Evolutionary conservation across 1,140 invertebrate genomes (phyloP), one percentile per base, ranked within the genome.

Genomic region (Drosophila prosaltans): DNA sequence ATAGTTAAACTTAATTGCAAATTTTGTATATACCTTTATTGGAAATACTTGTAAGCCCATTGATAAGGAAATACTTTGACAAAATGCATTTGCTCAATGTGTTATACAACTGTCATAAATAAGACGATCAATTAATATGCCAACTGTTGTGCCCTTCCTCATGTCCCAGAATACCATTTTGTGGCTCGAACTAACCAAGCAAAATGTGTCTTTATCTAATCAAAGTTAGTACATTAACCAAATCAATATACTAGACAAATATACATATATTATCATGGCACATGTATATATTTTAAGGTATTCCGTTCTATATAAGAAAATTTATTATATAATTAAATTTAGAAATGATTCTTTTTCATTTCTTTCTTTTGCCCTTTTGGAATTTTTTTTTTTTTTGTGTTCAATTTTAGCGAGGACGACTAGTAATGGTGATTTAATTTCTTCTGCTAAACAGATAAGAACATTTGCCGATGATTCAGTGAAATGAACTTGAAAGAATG

Each of bases 251-350:
- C 45, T 40, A 40, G 2, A 51, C 4, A 51, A 16, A 24, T 24
- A 51, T 4, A 26, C 4, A 51, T n/a, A 51, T 26, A 26, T 26
- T 21, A 2, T 21, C 16, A 8, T 48, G 45, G 32, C 32, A 36
- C 16, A 16, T 16, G 0, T 16, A 16, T 16, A 16, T 36, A 36
- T 36, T 36, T 36, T 36, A 36, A 36, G 32, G 9, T 45, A 21
- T 32, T 30, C 8, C 40, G 11, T 48, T 48, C 28, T 0, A 30
- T 30, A 2, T 30, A 30, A 30, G 2, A 4, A 4, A 67, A 71
- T 77, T 77, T 77, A 77, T 65, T 58, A 62, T 55, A 54, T 64
- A 36, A 62, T 74, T 66, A 69, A 70, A 69, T 69, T 72, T 71
- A 72, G 65, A 54, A 68, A 70, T 83, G 80, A 80, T 72, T 70